Evolutionary conservation across 2,113 vertebrate genomes (phyloP), one percentile per base, ranked within the genome.

Genomic region (Pavo muticus): DNA sequence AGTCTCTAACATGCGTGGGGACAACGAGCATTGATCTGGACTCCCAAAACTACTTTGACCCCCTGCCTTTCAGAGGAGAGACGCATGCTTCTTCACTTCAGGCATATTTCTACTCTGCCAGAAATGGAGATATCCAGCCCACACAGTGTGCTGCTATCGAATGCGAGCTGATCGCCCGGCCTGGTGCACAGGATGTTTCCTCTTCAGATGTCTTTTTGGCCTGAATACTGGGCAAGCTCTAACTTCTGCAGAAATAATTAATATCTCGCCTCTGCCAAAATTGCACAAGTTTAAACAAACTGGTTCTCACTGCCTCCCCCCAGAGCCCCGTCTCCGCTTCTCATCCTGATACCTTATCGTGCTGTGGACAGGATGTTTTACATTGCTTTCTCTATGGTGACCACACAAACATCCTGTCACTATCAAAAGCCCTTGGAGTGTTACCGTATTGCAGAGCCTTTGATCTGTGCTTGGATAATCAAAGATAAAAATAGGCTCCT

Each of bases 381-480:
- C 93, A 92, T 75, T 90, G 84, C 92, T 71, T 71, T 97, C 86
- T 91, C 94, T 81, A 86, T 96, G 94, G 97, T 84, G 93, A 97
- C 94, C 0, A 0, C 64, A 94, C 89, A 93, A 92, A 96, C 92
- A 93, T 97, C 90, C 96, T 96, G 96, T 89, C 83, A 64, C 90
- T 95, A 87, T 94, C 95, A 95, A 91, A 85, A 94, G 79, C 92
- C 60, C 70, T 93, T 83, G 72, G 54, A 95, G 74, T 77, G 94
- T 93, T 82, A 85, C 95, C 93, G 69, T 65, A 77, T 35, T 76
- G 83, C 61, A 72, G 73, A 83, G 89, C 61, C 97, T 96, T 97
- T 97, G 95, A 97, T 97, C 93, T 92, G 61, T 52, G 86, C 88
- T 96, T 90, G 93, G 94, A 90, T 92, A 96, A 86, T 93, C 93